Evolutionary conservation across 53 echinoderm and acorn worm species (phyloP), one percentile per base, ranked within the genome.

Genomic region (Pentamera pediparva): DNA sequence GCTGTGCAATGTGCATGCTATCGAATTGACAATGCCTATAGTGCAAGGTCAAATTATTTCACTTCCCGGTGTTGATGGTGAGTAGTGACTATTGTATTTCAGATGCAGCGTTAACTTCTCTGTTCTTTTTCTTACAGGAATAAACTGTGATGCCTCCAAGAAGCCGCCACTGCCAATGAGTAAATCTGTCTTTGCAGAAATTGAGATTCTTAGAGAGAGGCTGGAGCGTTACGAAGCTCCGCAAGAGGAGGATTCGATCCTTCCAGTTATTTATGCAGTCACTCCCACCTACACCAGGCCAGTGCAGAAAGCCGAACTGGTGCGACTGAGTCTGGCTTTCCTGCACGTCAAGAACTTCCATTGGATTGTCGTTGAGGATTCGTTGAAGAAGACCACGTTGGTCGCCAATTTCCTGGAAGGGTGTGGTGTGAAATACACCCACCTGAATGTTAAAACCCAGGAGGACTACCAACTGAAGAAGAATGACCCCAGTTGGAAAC

Each of bases 281-380:
- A 95, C 91, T 1, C 96, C 96, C 5, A 95, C 96, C 17, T 85
- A 87, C 77, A 91, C 90, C 21, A 81, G 96, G 29, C 91, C 87
- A 4, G 96, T 95, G 56, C 96, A 95, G 59, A 95, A 95, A 78
- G 96, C 90, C 10, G 96, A 95, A 56, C 77, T 91, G 56, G 80
- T 78, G 12, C 70, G 90, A 50, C 65, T 91, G 9, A 38, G 74
- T 17, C 84, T 84, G 58, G 83, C 96, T 32, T 91, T 95, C 75
- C 75, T 87, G 37, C 87, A 95, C 37, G 69, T 95, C 9, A 76
- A 47, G 19, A 90, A 91, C 43, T 89, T 95, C 41, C 88, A 91
- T 74, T 95, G 96, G 96, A 87, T 95, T 4, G 83, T 95, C 6
- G 96, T 95, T 53, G 96, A 95, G 54, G 96, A 95, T 71, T 75